A percentile compares a stretch with the other conserved stretches of the same genome.
Evolutionary conservation across 2,888 invertebrate genomes (phyloP).

Genomic region (Ichneumon xanthorius): DNA sequence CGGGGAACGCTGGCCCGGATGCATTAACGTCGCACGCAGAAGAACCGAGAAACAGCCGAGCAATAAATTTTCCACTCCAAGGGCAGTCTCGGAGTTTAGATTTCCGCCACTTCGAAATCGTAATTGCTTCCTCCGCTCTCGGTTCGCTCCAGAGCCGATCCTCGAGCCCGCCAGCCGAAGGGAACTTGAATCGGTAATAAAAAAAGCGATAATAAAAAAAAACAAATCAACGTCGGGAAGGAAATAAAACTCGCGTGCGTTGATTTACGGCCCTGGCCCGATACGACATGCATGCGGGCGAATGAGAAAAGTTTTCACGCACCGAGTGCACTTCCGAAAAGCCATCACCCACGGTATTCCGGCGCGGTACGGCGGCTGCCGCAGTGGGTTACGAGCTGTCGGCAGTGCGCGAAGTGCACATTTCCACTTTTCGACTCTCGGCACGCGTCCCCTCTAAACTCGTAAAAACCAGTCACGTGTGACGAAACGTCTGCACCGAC

Average conservation of each 20-base stretch:
- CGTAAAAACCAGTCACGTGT: slow-evolving; percentile 19
- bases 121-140: slow-evolving; percentile 7
- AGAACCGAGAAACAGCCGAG: background rate
- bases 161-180: background rate
- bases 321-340: slow-evolving; percentile 17
- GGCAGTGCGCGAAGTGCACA: slow-evolving; percentile 1
- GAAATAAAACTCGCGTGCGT: slow-evolving; percentile 16
- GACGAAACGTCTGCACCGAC: slow-evolving; percentile 10
- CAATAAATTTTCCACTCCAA: slow-evolving; percentile 24
- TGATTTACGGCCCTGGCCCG: background rate
- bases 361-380: background rate
- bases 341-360: background rate
- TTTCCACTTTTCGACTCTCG: slow-evolving; percentile 24
- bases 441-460: slow-evolving; percentile 16
- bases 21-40: background rate
- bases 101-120: slow-evolving; percentile 22
- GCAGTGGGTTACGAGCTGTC: background rate
- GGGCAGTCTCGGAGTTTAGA: slow-evolving; percentile 7
- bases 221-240: slow-evolving; percentile 22
- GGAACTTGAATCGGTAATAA: background rate
- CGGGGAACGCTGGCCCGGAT: background rate
- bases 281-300: background rate
- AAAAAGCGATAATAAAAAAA: slow-evolving; percentile 8
- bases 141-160: background rate
- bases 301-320: slow-evolving; percentile 30